These are phyloP conservation scores for Coptodon bakossiorum DNA, from an alignment of 2,113 vertebrate species.

Conservation along the genomic window DNA sequence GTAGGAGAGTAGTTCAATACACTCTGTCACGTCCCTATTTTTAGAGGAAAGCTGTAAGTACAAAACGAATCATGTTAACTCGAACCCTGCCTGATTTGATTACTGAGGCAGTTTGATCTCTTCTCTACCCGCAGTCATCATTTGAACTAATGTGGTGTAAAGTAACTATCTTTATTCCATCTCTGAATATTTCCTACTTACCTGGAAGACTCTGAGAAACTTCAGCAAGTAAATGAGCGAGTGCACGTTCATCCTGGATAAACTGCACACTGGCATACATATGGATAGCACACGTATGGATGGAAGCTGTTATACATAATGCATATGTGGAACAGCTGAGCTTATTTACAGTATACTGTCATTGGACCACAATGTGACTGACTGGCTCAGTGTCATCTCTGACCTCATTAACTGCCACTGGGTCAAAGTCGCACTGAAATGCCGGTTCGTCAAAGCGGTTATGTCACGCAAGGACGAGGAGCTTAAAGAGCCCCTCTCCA, in stretches of 20 bases:
- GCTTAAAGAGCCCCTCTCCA: background rate
- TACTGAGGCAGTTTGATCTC: background rate
- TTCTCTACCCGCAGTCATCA: background rate
- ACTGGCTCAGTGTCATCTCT: background rate
- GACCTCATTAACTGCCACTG: slow-evolving; percentile 73
- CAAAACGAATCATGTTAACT: background rate
- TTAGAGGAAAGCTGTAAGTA: background rate
- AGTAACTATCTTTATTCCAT: background rate
- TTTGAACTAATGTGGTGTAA: background rate
- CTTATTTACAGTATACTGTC: background rate
- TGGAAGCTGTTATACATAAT: background rate
- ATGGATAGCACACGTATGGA: background rate
- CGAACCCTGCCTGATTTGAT: background rate
- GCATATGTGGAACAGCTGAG: background rate
- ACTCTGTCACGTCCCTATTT: background rate
- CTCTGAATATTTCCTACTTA: background rate
- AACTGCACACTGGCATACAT: background rate
- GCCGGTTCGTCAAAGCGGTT: slow-evolving; percentile 72
- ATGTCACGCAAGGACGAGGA: slow-evolving; percentile 73
- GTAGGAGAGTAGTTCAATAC: background rate
- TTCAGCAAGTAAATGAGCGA: background rate
- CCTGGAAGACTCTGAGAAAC: background rate
- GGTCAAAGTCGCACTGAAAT: slow-evolving; percentile 73
- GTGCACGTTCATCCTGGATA: background rate
- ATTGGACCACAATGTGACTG: background rate